Evolutionary conservation across 1,140 invertebrate species (phyloP).

Genomic region (Dolichoris vasculosae): DNA sequence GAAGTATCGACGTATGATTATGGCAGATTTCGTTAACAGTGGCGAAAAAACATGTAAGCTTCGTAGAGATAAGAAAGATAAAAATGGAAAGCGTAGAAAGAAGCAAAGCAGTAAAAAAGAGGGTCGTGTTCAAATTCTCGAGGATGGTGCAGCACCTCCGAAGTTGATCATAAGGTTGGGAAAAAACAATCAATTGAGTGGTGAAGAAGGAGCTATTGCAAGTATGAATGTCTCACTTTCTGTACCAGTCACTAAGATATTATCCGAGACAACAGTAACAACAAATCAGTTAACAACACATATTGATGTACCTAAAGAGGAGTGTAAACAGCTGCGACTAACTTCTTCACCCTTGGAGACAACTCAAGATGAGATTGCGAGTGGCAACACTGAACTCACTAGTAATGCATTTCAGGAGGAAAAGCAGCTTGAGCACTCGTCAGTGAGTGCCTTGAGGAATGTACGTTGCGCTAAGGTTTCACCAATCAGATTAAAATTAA

Average conservation of each 20-base stretch:
- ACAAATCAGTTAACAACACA: slow-evolving; percentile 2
- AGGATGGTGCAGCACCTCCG: slow-evolving; percentile 77
- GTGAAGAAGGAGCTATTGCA: not conserved
- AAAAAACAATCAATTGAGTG: slow-evolving; percentile 62
- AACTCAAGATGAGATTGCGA: not conserved
- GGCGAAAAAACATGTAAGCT: slow-evolving; percentile 74
- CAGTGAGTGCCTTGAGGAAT: slow-evolving; percentile 72
- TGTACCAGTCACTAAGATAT: slow-evolving; percentile 57
- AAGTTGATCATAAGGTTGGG: slow-evolving; percentile 82
- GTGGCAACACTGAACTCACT: not conserved
- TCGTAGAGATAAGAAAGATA: slow-evolving; percentile 79
- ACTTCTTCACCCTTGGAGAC: not conserved
- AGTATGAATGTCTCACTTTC: slow-evolving; percentile 27
- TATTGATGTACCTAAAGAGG: slow-evolving; percentile 32
- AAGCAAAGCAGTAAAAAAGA: slow-evolving; percentile 75
- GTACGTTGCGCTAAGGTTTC: slow-evolving; percentile 81
- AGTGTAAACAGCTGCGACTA: slow-evolving; percentile 8
- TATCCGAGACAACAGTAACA: slow-evolving; percentile 54
- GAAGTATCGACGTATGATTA: slow-evolving; percentile 88
- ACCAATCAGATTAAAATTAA: slow-evolving; percentile 87
- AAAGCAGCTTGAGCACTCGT: slow-evolving; percentile 65
- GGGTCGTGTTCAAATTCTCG: slow-evolving; percentile 78
- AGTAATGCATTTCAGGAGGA: slow-evolving; percentile 58
- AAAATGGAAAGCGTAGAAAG: slow-evolving; percentile 78
- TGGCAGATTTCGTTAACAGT: slow-evolving; percentile 83